phyloP scores from a whole-genome alignment of 2,113 vertebrate species.

The human (Homo sapiens) region GRCh38 chr6:79007501-79008000 shows the following conservation, averaged over 20 bases:
- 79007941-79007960: not conserved
- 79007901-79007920: not conserved
- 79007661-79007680: not conserved
- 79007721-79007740: constrained; percentile 16
- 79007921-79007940: not conserved
- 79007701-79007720: constrained; percentile 4
- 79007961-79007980: too few relatives aligned
- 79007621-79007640: not conserved
- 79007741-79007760: not conserved
- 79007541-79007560: not conserved
- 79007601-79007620: not conserved
- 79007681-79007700: not conserved
- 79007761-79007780: not conserved
- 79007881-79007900: not conserved
- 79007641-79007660: not conserved
- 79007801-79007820: not conserved
- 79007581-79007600: constrained; percentile 4
- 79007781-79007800: not conserved
- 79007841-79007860: not conserved
- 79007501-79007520: not conserved
- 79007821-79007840: not conserved
- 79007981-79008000: too few relatives aligned
- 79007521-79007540: not conserved
- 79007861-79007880: not conserved
- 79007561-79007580: not conserved